phyloP scores from a whole-genome alignment of 2,888 invertebrate species.

The Drosophila multiciliata region DNA sequence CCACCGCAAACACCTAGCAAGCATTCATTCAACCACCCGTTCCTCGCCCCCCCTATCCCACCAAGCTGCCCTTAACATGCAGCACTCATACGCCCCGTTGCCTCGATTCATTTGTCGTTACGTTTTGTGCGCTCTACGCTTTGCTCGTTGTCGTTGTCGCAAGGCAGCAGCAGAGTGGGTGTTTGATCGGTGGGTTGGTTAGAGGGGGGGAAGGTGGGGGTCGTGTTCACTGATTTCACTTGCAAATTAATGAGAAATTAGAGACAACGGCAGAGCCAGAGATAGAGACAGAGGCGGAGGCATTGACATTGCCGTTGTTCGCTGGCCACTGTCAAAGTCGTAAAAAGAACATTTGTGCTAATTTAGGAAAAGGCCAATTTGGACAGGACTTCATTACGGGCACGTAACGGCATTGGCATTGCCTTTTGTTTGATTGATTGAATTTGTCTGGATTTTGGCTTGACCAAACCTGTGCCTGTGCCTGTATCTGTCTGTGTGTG shows the following conservation, averaged over 20 bases:
- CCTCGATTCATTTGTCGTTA: slow-evolving; percentile 66
- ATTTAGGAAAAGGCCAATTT: slow-evolving; percentile 81
- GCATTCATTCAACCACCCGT: slow-evolving; percentile 65
- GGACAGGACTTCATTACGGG: slow-evolving; percentile 81
- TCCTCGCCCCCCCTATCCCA: neutral
- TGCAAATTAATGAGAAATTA: slow-evolving; percentile 84
- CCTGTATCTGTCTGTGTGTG: neutral
- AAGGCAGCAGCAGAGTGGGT: neutral
- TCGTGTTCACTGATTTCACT: slow-evolving; percentile 82
- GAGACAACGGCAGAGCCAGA: slow-evolving; percentile 68
- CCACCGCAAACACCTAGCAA: slow-evolving; percentile 79
- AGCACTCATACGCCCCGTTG: slow-evolving; percentile 77
- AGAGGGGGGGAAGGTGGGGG: slow-evolving; percentile 11
- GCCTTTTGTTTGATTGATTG: slow-evolving; percentile 79
- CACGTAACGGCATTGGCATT: slow-evolving; percentile 66
- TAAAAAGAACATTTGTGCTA: slow-evolving; percentile 82
- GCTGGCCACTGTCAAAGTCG: slow-evolving; percentile 68
- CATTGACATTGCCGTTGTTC: slow-evolving; percentile 28
- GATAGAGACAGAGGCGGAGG: slow-evolving; percentile 64
- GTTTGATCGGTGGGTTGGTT: neutral
- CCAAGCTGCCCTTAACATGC: slow-evolving; percentile 32
- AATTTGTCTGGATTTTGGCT: slow-evolving; percentile 61
- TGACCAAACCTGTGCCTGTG: slow-evolving; percentile 7
- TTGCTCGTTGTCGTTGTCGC: slow-evolving; percentile 55
- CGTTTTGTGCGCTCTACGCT: slow-evolving; percentile 50